These are phyloP conservation scores for Crypturellus undulatus DNA, from an alignment of 2,113 vertebrate genomes.

Conservation along the genomic window DNA sequence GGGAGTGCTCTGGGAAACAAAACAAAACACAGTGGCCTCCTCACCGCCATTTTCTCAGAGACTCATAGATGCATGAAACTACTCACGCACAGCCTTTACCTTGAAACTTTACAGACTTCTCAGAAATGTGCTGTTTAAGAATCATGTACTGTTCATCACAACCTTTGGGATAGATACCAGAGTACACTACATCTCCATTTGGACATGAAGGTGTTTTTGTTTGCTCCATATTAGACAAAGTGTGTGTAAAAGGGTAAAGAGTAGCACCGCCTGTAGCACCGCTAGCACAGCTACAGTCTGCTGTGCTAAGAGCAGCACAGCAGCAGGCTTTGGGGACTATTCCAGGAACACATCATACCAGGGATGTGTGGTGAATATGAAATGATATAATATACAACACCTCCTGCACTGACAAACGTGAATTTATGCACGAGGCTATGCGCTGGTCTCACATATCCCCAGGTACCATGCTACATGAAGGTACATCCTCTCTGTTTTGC, in stretches of 20 bases:
- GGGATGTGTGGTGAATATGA: neutral
- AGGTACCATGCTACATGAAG: neutral
- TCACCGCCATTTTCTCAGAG: neutral
- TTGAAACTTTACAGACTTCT: neutral
- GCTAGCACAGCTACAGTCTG: neutral
- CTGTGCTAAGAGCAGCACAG: neutral
- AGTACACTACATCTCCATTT: neutral
- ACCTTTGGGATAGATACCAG: too few relatives aligned
- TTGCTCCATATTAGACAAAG: neutral
- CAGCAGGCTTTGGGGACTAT: neutral
- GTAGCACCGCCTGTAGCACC: neutral
- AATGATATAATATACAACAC: neutral
- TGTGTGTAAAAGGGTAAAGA: neutral
- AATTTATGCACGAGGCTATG: neutral
- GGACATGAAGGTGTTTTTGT: neutral
- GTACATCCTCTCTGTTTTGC: neutral
- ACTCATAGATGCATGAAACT: neutral
- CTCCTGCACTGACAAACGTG: neutral
- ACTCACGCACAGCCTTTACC: neutral
- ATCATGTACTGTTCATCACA: neutral
- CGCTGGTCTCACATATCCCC: neutral
- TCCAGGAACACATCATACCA: neutral
- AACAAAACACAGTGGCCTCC: neutral
- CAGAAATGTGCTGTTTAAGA: neutral
- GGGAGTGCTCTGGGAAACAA: neutral